Conservation (phyloP, 2,888 invertebrate genomes). For the Tortricodes alternella region DNA sequence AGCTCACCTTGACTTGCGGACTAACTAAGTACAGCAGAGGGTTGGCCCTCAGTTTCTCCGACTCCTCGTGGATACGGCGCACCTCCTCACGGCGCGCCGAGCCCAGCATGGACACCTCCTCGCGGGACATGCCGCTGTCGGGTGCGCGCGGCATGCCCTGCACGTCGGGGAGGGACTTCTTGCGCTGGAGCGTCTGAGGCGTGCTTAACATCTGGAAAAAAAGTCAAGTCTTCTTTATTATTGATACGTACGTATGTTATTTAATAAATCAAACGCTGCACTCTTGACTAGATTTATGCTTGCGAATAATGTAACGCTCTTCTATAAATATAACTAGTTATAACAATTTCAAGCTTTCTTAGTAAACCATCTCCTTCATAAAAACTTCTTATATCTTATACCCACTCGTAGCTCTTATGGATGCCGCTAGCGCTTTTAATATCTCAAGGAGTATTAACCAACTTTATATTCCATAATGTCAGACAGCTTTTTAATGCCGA, state of each 20-base stretch:
- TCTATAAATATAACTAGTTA: no score
- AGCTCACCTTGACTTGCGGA: slow-evolving; percentile 96
- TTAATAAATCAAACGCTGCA: background rate
- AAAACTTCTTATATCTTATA: no score
- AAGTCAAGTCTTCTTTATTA: slow-evolving; percentile 1
- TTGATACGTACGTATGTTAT: background rate
- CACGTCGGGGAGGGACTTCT: slow-evolving; percentile 98
- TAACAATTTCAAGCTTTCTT: no score
- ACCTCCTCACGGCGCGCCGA: slow-evolving; percentile 97
- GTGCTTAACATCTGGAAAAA: slow-evolving; percentile 88
- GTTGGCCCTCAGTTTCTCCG: slow-evolving; percentile 95
- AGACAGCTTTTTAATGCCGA: no score
- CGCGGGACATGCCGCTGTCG: slow-evolving; percentile 93
- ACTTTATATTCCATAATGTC: no score
- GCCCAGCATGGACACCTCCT: slow-evolving; percentile 97
- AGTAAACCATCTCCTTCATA: no score
- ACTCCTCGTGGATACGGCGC: slow-evolving; percentile 94
- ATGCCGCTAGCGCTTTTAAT: no score
- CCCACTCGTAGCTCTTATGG: no score
- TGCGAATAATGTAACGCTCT: no score
- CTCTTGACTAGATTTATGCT: background rate
- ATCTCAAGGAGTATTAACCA: no score
- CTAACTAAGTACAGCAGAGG: slow-evolving; percentile 97
- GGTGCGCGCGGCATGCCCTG: slow-evolving; percentile 91
- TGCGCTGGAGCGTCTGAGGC: slow-evolving; percentile 91